Conservation (phyloP, 2,113 vertebrate genomes). For the Rhegmatorhina hoffmannsi region DNA sequence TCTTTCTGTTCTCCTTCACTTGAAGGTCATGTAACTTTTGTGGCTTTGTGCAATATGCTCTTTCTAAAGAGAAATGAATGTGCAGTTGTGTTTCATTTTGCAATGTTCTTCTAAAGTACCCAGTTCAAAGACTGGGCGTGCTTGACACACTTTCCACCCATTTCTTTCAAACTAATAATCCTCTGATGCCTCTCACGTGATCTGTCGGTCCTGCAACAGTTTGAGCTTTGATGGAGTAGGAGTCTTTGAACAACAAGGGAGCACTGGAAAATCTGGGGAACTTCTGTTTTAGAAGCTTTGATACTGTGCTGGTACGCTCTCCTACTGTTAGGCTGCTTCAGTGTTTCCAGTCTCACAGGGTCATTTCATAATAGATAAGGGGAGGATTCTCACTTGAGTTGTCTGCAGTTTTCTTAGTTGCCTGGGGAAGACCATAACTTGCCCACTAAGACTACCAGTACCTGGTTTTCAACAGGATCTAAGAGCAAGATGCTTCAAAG, state of each 20-base stretch:
- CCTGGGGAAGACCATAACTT: not conserved
- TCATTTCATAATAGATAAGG: not conserved
- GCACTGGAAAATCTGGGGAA: slow-evolving; percentile 55
- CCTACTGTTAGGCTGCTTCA: slow-evolving; percentile 9
- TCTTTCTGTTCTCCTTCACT: slow-evolving; percentile 58
- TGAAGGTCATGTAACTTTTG: slow-evolving; percentile 57
- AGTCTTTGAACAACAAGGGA: slow-evolving; percentile 51
- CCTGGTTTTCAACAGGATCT: not conserved
- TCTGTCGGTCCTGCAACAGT: slow-evolving; percentile 30
- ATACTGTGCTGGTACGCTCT: not conserved
- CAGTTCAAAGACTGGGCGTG: slow-evolving; percentile 58
- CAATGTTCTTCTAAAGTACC: slow-evolving; percentile 48
- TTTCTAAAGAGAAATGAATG: slow-evolving; percentile 63
- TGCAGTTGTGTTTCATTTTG: slow-evolving; percentile 63
- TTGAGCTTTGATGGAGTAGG: slow-evolving; percentile 52
- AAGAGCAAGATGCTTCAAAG: slow-evolving; percentile 1
- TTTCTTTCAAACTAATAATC: slow-evolving; percentile 59
- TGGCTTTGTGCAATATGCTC: slow-evolving; percentile 59
- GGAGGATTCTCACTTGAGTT: not conserved
- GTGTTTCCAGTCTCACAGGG: not conserved
- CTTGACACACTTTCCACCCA: slow-evolving; percentile 50
- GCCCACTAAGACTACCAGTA: not conserved
- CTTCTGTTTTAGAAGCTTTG: slow-evolving; percentile 53
- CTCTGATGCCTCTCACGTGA: slow-evolving; percentile 60
- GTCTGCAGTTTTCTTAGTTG: not conserved